phyloP scores from a whole-genome alignment of 2,113 vertebrate species.

The Pelecanoides urinatrix region DNA sequence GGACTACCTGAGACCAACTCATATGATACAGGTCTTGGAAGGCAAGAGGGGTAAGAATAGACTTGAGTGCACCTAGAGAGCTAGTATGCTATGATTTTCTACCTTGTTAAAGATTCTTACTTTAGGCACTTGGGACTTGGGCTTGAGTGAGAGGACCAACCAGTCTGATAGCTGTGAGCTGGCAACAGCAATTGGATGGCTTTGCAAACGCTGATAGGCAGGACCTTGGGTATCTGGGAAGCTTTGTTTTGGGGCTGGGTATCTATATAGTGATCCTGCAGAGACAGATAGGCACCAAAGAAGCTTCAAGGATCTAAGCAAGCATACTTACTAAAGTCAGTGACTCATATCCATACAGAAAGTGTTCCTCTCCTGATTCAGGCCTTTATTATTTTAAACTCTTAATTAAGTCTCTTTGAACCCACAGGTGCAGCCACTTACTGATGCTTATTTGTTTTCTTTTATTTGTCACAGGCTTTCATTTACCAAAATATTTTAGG shows the following conservation, averaged over 20 bases:
- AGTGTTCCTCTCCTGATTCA: conserved; percentile 46
- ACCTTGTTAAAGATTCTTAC: background rate
- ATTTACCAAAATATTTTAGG: conserved; percentile 14
- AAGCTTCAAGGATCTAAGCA: conserved; percentile 24
- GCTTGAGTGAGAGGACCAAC: conserved; percentile 3
- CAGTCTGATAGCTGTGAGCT: conserved; percentile 22
- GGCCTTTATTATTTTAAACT: conserved; percentile 40
- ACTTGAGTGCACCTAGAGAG: background rate
- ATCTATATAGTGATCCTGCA: background rate
- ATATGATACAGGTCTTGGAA: background rate
- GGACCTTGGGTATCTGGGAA: background rate
- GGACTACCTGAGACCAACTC: background rate
- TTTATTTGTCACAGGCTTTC: conserved; percentile 49
- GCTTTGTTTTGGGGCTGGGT: conserved; percentile 7
- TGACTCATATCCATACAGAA: conserved; percentile 56
- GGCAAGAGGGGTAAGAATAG: background rate
- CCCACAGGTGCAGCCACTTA: conserved; percentile 19
- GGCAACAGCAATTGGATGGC: background rate
- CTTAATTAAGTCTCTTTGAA: conserved; percentile 60
- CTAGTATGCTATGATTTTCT: background rate
- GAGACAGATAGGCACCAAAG: conserved; percentile 62
- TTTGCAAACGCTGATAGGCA: background rate
- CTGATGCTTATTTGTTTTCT: conserved; percentile 46
- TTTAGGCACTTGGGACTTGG: background rate
- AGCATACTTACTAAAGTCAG: background rate